Evolutionary conservation across 2,113 vertebrate genomes (phyloP), one percentile per base, ranked within the genome.

Genomic region (Tringa solitaria): DNA sequence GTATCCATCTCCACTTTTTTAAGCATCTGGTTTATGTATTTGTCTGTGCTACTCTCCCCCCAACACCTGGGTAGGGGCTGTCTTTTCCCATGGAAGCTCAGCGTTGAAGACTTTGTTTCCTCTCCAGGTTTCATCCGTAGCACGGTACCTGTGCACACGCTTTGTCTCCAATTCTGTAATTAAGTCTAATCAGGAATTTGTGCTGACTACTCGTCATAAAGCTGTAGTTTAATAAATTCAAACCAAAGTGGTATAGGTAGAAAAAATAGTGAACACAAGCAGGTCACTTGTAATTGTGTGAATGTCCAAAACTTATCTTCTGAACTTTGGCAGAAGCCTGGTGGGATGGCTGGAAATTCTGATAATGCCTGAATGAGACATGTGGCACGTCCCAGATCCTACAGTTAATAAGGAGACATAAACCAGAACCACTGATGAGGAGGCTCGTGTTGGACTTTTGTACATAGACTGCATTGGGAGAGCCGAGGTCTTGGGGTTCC

Each of bases 141-240:
- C 15, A 8, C 0, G 1, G 32, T 27, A 46, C 54, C 56, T 74
- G 33, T 46, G 33, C 35, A 5, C 65, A 23, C 1, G 4, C 35
- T 75, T 67, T 57, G 53, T 16, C 76, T 72, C 37, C 16, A 84
- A 15, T 63, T 70, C 60, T 59, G 15, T 57, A 61, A 70, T 64
- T 80, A 33, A 78, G 35, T 65, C 26, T 60, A 78, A 78, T 77
- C 41, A 68, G 68, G 37, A 74, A 33, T 76, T 87, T 90, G 21
- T 93, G 61, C 33, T 81, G 57, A 86, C 45, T 80, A 3, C 48
- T 87, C 3, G 6, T 76, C 53, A 18, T n/a, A 15, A 63, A 63
- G 54, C 39, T 64, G 8, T 15, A 54, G 50, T 70, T 84, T 69
- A 93, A 73, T 54, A 54, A 92, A 87, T 74, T 60, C 28, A 14